Conservation (phyloP, 1,140 invertebrate species). For the Neodiprion lecontei region DNA sequence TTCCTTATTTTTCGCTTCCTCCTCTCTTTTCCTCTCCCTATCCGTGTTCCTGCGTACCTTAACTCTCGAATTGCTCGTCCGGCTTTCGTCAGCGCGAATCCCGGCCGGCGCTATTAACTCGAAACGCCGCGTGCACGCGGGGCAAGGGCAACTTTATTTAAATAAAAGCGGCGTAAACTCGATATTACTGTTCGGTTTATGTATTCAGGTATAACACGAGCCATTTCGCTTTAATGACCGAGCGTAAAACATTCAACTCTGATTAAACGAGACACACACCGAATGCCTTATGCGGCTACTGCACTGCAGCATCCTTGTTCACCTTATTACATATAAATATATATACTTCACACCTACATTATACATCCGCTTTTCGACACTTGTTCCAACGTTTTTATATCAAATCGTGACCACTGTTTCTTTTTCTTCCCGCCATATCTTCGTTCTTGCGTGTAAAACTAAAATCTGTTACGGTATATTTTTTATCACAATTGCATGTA, state of each 20-base stretch:
- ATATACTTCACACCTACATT: too few relatives aligned
- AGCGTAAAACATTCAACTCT: conserved; percentile 59
- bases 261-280: conserved; percentile 52
- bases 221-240: conserved; percentile 59
- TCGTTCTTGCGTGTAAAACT: too few relatives aligned
- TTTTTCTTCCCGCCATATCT: too few relatives aligned
- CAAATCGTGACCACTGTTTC: too few relatives aligned
- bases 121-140: conserved; percentile 23
- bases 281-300: neutral
- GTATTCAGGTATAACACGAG: conserved; percentile 59
- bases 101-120: neutral
- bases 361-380: too few relatives aligned
- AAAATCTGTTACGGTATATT: too few relatives aligned
- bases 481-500: too few relatives aligned
- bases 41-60: conserved; percentile 19
- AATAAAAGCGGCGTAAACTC: conserved; percentile 60
- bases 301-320: too few relatives aligned
- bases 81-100: neutral
- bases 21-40: conserved; percentile 19
- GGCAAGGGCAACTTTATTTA: conserved; percentile 53
- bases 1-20: too few relatives aligned
- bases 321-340: too few relatives aligned
- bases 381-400: too few relatives aligned
- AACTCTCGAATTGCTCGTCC: conserved; percentile 3
- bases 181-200: conserved; percentile 60